Evolutionary conservation across 2,888 invertebrate genomes (phyloP).

Genomic region (Stenodema calcarata): DNA sequence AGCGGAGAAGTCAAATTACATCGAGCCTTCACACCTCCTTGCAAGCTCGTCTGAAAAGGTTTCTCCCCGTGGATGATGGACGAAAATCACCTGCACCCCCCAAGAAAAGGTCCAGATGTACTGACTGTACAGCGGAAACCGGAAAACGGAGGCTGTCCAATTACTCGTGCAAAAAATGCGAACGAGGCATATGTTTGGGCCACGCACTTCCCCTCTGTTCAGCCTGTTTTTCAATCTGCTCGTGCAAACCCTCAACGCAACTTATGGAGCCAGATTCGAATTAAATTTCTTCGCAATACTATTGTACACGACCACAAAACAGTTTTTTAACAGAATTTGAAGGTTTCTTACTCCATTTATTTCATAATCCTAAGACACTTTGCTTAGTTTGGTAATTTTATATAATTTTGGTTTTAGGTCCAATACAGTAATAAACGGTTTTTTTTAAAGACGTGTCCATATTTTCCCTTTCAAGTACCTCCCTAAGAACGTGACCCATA

Average conservation of each 20-base stretch:
- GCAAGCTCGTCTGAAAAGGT: slow-evolving; percentile 20
- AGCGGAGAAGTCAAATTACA: slow-evolving; percentile 38
- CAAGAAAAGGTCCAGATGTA: slow-evolving; percentile 11
- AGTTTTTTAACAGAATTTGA: too few species aligned
- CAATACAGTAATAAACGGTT: not conserved
- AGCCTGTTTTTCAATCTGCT: slow-evolving; percentile 22
- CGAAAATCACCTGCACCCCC: slow-evolving; percentile 11
- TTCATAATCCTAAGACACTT: not conserved
- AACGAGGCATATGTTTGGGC: slow-evolving; percentile 19
- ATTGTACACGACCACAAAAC: not conserved
- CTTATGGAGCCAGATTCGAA: not conserved
- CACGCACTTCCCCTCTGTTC: slow-evolving; percentile 7
- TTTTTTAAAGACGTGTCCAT: not conserved
- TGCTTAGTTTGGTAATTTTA: not conserved
- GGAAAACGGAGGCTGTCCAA: slow-evolving; percentile 4
- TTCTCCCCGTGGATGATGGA: slow-evolving; percentile 15
- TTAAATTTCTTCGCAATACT: not conserved
- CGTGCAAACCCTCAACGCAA: not conserved
- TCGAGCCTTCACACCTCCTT: slow-evolving; percentile 21
- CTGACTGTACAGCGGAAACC: slow-evolving; percentile 2
- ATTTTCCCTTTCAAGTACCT: not conserved
- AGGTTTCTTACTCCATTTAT: slow-evolving; percentile 6
- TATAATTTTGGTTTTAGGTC: not conserved
- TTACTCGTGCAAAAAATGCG: slow-evolving; percentile 14
- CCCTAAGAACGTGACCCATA: not conserved